phyloP scores from a whole-genome alignment of 2,797 vertebrate genomes.

The Hypotaenidia okinawae region DNA sequence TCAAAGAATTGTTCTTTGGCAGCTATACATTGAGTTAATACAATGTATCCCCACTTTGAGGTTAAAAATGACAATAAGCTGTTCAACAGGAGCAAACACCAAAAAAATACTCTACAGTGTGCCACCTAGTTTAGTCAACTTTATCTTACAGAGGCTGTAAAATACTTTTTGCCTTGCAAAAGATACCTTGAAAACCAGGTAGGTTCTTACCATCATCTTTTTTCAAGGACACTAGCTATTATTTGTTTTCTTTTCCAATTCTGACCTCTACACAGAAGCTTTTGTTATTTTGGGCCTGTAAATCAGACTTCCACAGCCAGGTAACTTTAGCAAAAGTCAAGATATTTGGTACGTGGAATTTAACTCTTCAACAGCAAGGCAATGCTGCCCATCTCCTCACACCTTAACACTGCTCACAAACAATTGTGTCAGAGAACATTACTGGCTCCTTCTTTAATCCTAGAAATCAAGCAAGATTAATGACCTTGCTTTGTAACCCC shows the following conservation, averaged over 20 bases:
- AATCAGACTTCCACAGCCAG: background rate
- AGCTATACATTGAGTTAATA: background rate
- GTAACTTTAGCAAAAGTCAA: background rate
- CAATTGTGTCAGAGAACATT: background rate
- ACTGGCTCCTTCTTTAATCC: background rate
- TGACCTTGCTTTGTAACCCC: background rate
- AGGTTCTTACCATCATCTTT: background rate
- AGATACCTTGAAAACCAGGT: background rate
- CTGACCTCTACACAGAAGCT: background rate
- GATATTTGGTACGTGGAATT: background rate
- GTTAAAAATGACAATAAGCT: background rate
- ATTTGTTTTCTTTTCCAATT: background rate
- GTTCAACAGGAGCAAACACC: background rate
- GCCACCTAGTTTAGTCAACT: background rate
- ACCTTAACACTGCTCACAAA: background rate
- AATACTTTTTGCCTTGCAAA: background rate
- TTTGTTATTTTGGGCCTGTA: background rate
- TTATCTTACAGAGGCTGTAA: background rate
- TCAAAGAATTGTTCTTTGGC: background rate
- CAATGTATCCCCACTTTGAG: rapidly evolving
- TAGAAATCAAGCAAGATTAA: background rate
- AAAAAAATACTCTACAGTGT: background rate
- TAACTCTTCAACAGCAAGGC: background rate
- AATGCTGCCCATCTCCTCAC: background rate
- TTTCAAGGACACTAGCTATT: background rate